Evolutionary conservation across 2,888 invertebrate species (phyloP), one percentile per base, ranked within the genome.

Genomic region (Sialis fuliginosa): DNA sequence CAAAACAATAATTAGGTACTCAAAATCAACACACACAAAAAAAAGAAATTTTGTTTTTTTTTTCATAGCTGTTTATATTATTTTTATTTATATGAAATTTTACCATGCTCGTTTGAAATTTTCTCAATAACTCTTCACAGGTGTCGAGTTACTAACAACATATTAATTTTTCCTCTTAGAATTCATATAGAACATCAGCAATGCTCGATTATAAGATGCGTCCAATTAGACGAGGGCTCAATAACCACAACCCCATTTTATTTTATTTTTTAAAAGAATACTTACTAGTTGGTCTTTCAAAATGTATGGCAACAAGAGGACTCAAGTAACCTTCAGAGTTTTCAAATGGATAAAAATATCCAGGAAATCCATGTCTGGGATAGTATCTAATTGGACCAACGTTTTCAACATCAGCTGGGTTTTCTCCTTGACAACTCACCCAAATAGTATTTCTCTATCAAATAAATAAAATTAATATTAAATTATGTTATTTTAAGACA

Each of bases 391-490:
- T 71, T 2, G 81, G 79, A 0, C 93, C 95, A 52, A 95, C 76
- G 64, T 91, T 88, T 65, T 96, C 95, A 49, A 81, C 72, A 67
- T 95, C 95, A 1, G 87, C 85, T 0, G 91, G 85, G 65, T 87
- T 89, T 72, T 93, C 93, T 42, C 96, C 96, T 57, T 87, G 81
- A 62, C 96, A 97, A 6, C 88, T 84, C 9, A 96, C 78, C 83
- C 92, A 93, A 53, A 95, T 77, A 56, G 86, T 87, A 59, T 86
- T 80, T 51, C 84, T 65, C 78, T 86, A 60, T 22, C 67, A 65
- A 48, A 56, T 53, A 49, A 37, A 22, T 22, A 22, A 22, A 22
- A 22, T 22, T 22, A 22, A 22, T 22, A 22, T 22, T 22, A 22
- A 22, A 22, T 22, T 22, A 22, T 22, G 22, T 22, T 22, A 22